Percentiles rank a stretch among this genome's conserved stretches.
Conservation (phyloP, 2,888 invertebrate species). For the Tetropium fuscum region DNA sequence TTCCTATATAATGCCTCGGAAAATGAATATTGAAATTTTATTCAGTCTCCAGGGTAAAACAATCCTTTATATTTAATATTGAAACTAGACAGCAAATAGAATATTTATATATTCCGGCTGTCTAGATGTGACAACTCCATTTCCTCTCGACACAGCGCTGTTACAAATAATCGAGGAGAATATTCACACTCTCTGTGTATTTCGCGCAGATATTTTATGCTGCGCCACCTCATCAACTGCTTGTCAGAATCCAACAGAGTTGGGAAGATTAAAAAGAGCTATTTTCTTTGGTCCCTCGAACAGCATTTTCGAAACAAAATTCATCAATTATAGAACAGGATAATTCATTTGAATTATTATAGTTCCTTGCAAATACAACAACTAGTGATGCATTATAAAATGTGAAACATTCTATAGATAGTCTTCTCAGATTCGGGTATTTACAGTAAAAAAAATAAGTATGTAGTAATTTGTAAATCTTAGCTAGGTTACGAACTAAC, state of each 20-base stretch:
- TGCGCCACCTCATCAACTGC: constrained; percentile 5
- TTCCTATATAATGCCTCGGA: neutral
- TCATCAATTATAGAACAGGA: too few relatives aligned
- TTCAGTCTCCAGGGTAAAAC: constrained; percentile 9
- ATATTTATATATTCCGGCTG: constrained; percentile 18
- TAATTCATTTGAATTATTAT: too few relatives aligned
- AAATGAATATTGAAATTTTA: constrained; percentile 20
- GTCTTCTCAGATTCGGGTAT: too few relatives aligned
- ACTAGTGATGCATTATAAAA: too few relatives aligned
- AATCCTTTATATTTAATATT: constrained; percentile 20
- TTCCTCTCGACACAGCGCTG: constrained; percentile 12
- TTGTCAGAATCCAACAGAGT: constrained; percentile 15
- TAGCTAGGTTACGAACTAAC: too few relatives aligned
- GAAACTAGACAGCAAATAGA: constrained; percentile 23
- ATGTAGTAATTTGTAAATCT: too few relatives aligned
- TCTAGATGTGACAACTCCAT: constrained; percentile 20
- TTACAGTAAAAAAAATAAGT: too few relatives aligned
- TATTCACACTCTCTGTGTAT: constrained; percentile 9
- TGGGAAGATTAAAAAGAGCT: too few relatives aligned
- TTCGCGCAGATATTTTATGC: neutral
- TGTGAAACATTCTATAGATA: too few relatives aligned
- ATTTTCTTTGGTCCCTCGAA: too few relatives aligned
- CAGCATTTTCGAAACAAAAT: too few relatives aligned
- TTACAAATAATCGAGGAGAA: constrained; percentile 12
- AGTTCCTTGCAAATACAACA: too few relatives aligned